Evolutionary conservation across 2,888 invertebrate genomes (phyloP).

Genomic region (Amphipoea lucens): DNA sequence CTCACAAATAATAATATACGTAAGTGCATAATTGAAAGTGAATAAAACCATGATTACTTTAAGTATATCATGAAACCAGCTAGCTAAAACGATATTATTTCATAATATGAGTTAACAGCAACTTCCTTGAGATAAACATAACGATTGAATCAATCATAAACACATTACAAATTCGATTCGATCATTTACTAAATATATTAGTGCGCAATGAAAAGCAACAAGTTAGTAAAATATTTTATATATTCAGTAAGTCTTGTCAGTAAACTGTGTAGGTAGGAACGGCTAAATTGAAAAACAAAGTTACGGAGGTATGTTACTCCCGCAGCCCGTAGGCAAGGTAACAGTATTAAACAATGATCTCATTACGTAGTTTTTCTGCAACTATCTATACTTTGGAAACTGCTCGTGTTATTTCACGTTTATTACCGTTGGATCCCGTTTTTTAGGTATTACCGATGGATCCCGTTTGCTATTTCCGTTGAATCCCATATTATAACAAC

Average conservation of each 20-base stretch:
- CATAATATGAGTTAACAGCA: constrained; percentile 57
- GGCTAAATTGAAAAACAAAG: constrained; percentile 51
- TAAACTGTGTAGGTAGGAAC: constrained; percentile 30
- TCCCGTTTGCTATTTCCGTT: too few species aligned
- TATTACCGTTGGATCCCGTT: too few species aligned
- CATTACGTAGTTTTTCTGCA: constrained; percentile 64
- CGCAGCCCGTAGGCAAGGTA: constrained; percentile 58
- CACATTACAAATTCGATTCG: constrained; percentile 67
- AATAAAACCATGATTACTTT: background rate
- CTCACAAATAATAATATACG: background rate
- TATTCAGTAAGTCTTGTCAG: constrained; percentile 55
- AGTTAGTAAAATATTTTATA: constrained; percentile 53
- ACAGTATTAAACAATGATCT: constrained; percentile 67
- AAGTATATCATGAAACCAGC: constrained; percentile 19
- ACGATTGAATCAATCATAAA: constrained; percentile 72
- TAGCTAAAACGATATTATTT: constrained; percentile 52
- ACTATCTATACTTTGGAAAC: constrained; percentile 44
- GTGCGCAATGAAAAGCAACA: constrained; percentile 47
- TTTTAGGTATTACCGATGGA: too few species aligned
- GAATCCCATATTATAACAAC: too few species aligned
- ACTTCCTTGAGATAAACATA: constrained; percentile 72
- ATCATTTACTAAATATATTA: constrained; percentile 60
- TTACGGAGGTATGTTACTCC: constrained; percentile 35
- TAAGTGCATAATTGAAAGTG: background rate
- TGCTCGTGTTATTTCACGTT: constrained; percentile 35